Base-by-base conservation (phyloP, 2,888 invertebrate genomes). In the Falcaria lacertinaria region DNA sequence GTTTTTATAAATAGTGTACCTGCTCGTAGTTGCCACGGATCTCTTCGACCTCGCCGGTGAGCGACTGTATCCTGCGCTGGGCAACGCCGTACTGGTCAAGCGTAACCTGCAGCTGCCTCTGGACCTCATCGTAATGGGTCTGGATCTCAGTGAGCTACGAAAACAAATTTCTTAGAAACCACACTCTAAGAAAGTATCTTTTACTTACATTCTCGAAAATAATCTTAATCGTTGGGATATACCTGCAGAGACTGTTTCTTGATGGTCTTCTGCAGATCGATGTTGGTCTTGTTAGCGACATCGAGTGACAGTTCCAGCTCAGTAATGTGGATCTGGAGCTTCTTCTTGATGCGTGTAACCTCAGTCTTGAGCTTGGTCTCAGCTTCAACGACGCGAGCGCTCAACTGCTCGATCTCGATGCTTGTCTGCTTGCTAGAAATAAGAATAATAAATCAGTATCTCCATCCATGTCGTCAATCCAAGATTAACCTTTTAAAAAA, bases 311-410 rank as follows among this genome's bases (percentile, higher is more conserved):
- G 93, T 87, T 98, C 98, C 75, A 98, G 91, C 87, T 98, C 98
- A 69, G 98, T 98, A 89, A 98, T 98, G 77, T 97, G 97, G 80
- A 98, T 96, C 91, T 98, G 98, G 82, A 98, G 91, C 95, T 98
- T 98, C 97, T 98, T 98, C 95, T 98, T 98, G 91, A 98, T 96
- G 90, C 98, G 96, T 59, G 94, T 93, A 45, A 98, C 96, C 89
- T 98, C 98, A 70, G 97, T 94, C 93, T 98, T 98, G 85, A 98
- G 91, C 86, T 94, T 96, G 63, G 97, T 97, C 90, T 98, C 98
- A 55, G 98, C 97, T 81, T 98, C 98, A 52, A 97, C 96, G 64
- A 98, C 95, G 69, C 98, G 97, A 69, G 97, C 96, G 82, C 92
- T 97, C 89, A 98, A 91, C 88, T 97, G 97, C 90, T 98, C 98